These are phyloP conservation scores for Drosophila nasuta DNA, from an alignment of 1,140 invertebrate genomes.

Conservation along the genomic window DNA sequence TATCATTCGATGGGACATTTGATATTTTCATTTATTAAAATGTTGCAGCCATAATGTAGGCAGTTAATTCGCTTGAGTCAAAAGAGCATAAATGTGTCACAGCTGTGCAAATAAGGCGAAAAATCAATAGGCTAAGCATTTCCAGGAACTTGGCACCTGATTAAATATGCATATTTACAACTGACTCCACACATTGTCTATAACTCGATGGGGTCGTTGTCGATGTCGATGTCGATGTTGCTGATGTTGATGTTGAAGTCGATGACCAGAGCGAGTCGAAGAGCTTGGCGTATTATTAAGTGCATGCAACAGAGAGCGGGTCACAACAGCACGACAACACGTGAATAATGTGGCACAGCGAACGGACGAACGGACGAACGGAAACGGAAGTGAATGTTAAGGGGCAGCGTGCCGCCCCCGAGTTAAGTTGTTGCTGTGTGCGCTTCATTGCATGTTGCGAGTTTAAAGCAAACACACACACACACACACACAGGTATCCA, in stretches of 20 bases:
- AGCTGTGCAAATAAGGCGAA: slow-evolving; percentile 21
- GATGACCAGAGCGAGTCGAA: slow-evolving; percentile 36
- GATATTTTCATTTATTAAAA: slow-evolving; percentile 59
- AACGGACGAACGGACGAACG: slow-evolving; percentile 29
- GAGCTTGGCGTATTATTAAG: slow-evolving; percentile 46
- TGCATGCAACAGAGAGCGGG: slow-evolving; percentile 36
- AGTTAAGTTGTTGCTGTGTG: slow-evolving; percentile 41
- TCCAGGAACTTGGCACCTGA: slow-evolving; percentile 63
- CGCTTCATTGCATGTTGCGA: slow-evolving; percentile 69
- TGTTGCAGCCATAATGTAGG: slow-evolving; percentile 19
- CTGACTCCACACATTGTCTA: slow-evolving; percentile 63
- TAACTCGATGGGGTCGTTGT: slow-evolving; percentile 24
- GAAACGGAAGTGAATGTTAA: slow-evolving; percentile 54
- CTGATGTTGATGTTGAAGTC: slow-evolving; percentile 27
- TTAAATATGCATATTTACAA: slow-evolving; percentile 74
- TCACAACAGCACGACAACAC: slow-evolving; percentile 37
- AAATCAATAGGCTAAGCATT: slow-evolving; percentile 70
- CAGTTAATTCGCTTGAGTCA: slow-evolving; percentile 5
- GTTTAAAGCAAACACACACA: slow-evolving; percentile 20
- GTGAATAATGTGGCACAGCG: slow-evolving; percentile 48
- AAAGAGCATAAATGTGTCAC: slow-evolving; percentile 58
- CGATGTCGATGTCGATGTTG: slow-evolving; percentile 18
- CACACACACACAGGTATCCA: slow-evolving; percentile 22
- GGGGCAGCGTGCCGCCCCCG: slow-evolving; percentile 16
- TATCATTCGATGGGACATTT: slow-evolving; percentile 26